phyloP scores from a whole-genome alignment of 2,797 vertebrate genomes.

The Falco columbarius region DNA sequence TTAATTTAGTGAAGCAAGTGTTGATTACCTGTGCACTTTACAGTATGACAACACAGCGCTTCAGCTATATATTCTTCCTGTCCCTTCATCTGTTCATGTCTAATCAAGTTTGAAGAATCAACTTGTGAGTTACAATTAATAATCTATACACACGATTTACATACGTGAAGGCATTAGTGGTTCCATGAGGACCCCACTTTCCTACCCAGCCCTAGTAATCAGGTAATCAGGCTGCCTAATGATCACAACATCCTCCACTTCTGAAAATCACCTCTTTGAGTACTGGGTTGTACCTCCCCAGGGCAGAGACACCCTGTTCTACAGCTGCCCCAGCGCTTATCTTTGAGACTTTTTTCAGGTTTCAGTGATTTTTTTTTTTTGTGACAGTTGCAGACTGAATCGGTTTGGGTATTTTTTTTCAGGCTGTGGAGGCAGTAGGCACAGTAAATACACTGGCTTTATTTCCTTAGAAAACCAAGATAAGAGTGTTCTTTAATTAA shows the following conservation, averaged over 20 bases:
- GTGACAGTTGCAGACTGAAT: rapidly evolving
- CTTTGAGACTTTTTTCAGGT: background rate
- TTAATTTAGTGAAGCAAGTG: background rate
- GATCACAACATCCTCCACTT: background rate
- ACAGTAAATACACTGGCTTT: background rate
- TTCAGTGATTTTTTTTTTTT: background rate
- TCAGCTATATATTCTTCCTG: background rate
- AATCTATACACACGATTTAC: rapidly evolving
- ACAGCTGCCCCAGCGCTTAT: background rate
- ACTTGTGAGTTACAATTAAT: background rate
- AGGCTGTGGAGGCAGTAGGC: background rate
- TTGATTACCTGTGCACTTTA: background rate
- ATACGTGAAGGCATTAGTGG: background rate
- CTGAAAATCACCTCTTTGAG: background rate
- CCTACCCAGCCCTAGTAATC: background rate
- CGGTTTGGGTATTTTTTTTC: background rate
- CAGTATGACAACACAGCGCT: background rate
- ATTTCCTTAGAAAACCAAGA: background rate
- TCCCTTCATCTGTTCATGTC: background rate
- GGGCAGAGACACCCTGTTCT: rapidly evolving
- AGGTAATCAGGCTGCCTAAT: background rate
- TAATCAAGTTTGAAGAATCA: background rate
- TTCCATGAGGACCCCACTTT: background rate
- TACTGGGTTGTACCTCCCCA: background rate
- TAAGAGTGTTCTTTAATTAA: background rate